These are phyloP conservation scores for Micronycteris hirsuta DNA, from an alignment of 2,113 vertebrate species.

Conservation along the genomic window DNA sequence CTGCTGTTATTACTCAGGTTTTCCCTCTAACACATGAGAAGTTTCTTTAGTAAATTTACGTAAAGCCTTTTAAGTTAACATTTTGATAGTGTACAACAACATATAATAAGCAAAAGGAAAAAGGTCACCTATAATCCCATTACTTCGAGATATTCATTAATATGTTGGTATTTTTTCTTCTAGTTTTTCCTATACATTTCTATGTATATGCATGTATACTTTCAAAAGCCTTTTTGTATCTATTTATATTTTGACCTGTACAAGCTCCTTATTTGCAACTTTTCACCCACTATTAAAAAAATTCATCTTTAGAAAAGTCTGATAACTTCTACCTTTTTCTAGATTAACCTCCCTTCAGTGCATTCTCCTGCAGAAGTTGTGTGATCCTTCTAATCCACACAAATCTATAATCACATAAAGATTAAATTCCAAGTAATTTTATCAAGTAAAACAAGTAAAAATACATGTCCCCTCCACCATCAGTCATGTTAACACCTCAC, in stretches of 20 bases:
- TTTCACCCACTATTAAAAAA: background rate
- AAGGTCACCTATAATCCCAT: background rate
- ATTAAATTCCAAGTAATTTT: constrained; percentile 43
- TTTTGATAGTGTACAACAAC: background rate
- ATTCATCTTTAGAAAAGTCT: constrained; percentile 25
- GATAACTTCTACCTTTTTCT: background rate
- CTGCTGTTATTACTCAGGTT: background rate
- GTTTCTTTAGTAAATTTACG: background rate
- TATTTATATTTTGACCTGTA: background rate
- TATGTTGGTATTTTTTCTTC: background rate
- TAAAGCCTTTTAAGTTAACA: background rate
- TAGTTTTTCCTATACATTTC: background rate
- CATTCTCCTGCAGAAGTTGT: background rate
- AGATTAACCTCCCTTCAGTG: background rate
- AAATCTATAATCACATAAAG: background rate
- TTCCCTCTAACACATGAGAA: background rate
- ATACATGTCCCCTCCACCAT: background rate
- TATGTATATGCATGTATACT: background rate
- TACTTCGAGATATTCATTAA: background rate
- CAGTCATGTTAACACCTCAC: background rate
- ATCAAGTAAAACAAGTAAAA: too few relatives aligned
- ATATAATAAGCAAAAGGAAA: background rate
- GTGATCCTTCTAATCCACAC: background rate
- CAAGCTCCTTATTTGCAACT: background rate
- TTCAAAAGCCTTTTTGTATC: background rate